phyloP scores from a whole-genome alignment of 2,888 invertebrate genomes.

The Dendrolimus pini region DNA sequence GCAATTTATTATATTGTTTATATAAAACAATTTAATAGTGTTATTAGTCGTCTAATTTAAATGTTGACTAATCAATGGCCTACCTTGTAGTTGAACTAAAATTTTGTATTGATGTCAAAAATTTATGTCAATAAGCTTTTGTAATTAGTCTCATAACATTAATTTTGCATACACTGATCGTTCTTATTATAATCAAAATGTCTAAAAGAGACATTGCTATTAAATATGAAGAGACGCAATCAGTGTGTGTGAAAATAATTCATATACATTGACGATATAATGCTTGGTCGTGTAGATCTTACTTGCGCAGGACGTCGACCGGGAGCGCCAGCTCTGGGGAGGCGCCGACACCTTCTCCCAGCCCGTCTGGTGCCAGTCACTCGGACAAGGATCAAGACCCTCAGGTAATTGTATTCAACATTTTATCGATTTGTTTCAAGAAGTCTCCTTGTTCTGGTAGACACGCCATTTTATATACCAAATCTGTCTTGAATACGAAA shows the following conservation, averaged over 20 bases:
- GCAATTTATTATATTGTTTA: no score
- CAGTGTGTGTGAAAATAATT: slow-evolving; percentile 46
- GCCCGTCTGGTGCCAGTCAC: slow-evolving; percentile 94
- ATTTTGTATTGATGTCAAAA: no score
- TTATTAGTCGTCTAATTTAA: no score
- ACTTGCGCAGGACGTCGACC: slow-evolving; percentile 72
- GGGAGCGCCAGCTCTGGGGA: slow-evolving; percentile 69
- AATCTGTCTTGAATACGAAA: no score
- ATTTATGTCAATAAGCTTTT: background rate
- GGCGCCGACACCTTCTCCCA: slow-evolving; percentile 76
- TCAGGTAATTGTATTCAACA: slow-evolving; percentile 68
- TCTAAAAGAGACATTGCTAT: no score
- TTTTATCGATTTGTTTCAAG: background rate
- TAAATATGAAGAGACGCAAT: slow-evolving; percentile 9
- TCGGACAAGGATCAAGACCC: slow-evolving; percentile 93
- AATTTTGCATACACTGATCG: slow-evolving; percentile 41
- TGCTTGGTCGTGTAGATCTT: slow-evolving; percentile 70
- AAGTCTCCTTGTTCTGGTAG: no score
- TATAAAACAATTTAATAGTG: no score
- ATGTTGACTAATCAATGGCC: no score
- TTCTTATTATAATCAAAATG: background rate
- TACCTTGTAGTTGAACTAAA: no score
- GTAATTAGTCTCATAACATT: slow-evolving; percentile 33
- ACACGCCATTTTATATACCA: no score
- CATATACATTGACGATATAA: slow-evolving; percentile 60